Evolutionary conservation across 2,113 vertebrate genomes (phyloP).

Genomic region (Turnix velox): DNA sequence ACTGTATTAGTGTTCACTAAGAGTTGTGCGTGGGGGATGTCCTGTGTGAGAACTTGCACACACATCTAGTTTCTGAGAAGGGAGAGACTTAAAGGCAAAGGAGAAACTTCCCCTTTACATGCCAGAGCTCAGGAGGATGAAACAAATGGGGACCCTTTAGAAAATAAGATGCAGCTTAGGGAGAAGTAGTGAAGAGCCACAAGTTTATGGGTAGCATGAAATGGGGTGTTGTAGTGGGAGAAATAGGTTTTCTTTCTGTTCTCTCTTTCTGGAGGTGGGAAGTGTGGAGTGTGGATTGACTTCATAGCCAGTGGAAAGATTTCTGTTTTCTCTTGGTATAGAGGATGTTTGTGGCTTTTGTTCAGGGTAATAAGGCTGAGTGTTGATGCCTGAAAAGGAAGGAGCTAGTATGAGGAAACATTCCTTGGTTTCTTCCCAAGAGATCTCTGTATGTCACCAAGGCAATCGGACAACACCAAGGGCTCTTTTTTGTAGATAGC

Average conservation of each 20-base stretch:
- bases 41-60: not conserved
- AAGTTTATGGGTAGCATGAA: not conserved
- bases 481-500: constrained; percentile 2
- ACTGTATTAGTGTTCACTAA: rapidly evolving
- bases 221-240: not conserved
- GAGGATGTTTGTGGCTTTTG: constrained; percentile 57
- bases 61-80: not conserved
- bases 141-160: not conserved
- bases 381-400: constrained; percentile 59
- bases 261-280: not conserved
- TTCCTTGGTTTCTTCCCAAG: constrained; percentile 56
- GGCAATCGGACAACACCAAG: constrained; percentile 11
- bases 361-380: constrained; percentile 1
- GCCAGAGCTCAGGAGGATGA: not conserved
- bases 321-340: constrained; percentile 33
- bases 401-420: not conserved
- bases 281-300: not conserved
- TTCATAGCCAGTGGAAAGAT: not conserved
- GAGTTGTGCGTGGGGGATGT: rapidly evolving
- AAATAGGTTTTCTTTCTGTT: not conserved
- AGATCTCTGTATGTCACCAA: not conserved
- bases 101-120: not conserved
- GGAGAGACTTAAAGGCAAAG: not conserved
- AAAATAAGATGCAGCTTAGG: not conserved
- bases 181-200: not conserved